These are phyloP conservation scores for Tinea pellionella DNA, from an alignment of 2,888 invertebrate species.

Conservation along the genomic window DNA sequence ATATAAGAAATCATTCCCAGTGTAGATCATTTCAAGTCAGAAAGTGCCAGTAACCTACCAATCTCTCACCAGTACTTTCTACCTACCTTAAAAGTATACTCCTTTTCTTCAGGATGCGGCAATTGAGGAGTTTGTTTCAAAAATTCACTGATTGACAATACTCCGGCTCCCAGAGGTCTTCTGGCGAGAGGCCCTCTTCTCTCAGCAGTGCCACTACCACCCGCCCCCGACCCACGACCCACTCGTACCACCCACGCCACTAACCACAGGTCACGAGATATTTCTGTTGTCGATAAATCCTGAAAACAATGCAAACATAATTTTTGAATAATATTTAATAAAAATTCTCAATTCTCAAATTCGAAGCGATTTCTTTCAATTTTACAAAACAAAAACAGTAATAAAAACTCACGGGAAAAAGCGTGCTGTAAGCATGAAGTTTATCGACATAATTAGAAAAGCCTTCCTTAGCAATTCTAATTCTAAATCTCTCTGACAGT, in stretches of 20 bases:
- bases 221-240: conserved; percentile 79
- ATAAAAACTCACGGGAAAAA: conserved; percentile 77
- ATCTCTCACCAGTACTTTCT: too few relatives aligned
- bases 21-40: too few relatives aligned
- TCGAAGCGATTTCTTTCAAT: neutral
- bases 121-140: conserved; percentile 59
- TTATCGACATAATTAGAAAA: conserved; percentile 91
- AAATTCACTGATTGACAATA: conserved; percentile 78
- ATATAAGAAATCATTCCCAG: neutral
- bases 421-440: conserved; percentile 87
- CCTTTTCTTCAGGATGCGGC: conserved; percentile 77
- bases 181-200: conserved; percentile 68
- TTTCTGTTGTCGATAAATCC: conserved; percentile 87
- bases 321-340: neutral
- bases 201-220: conserved; percentile 61
- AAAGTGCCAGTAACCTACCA: too few relatives aligned
- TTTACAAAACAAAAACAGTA: neutral
- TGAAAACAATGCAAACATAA: conserved; percentile 31
- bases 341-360: neutral
- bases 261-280: conserved; percentile 86
- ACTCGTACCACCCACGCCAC: conserved; percentile 92
- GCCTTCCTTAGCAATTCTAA: conserved; percentile 89
- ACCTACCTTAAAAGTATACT: conserved; percentile 77
- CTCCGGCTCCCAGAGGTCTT: conserved; percentile 89
- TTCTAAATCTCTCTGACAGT: conserved; percentile 89